Percentiles rank a stretch among this genome's conserved stretches.
Conservation (phyloP, 2,113 vertebrate species). For the Lepisosteus osseus region DNA sequence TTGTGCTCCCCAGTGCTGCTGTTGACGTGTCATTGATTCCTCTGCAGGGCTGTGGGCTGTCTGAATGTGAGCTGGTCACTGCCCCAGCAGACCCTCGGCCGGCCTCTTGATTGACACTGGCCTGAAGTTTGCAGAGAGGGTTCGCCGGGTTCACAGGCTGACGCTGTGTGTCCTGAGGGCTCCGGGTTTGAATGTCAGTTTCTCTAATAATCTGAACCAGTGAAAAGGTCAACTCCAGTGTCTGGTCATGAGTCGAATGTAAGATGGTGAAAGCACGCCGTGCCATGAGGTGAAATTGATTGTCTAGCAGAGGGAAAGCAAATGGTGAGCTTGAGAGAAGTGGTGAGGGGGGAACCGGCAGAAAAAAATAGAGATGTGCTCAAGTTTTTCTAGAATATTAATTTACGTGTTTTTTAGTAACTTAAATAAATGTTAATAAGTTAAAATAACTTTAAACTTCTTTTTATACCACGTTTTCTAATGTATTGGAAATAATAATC, state of each 20-base stretch:
- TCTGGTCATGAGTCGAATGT: conserved; percentile 50
- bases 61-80: not conserved
- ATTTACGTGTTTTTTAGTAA: no score
- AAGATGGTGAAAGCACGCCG: conserved; percentile 23
- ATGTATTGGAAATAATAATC: no score
- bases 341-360: no score
- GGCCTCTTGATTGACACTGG: conserved; percentile 17
- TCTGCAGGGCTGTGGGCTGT: no score
- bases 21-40: no score
- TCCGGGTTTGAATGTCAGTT: conserved; percentile 71
- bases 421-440: no score
- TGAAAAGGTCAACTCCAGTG: conserved; percentile 68
- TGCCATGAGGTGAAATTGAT: conserved; percentile 65
- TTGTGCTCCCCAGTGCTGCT: no score
- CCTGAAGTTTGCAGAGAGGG: conserved; percentile 18
- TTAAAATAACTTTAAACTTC: no score
- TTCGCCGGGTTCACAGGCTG: conserved; percentile 24
- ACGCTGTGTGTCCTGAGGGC: conserved; percentile 56
- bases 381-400: no score
- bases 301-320: conserved; percentile 53
- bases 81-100: not conserved
- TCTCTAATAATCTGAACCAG: conserved; percentile 70
- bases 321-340: conserved; percentile 32
- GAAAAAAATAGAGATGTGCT: no score
- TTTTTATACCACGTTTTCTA: no score